These are phyloP conservation scores for Platycheirus rosarum DNA, from an alignment of 2,888 invertebrate genomes.

Conservation along the genomic window DNA sequence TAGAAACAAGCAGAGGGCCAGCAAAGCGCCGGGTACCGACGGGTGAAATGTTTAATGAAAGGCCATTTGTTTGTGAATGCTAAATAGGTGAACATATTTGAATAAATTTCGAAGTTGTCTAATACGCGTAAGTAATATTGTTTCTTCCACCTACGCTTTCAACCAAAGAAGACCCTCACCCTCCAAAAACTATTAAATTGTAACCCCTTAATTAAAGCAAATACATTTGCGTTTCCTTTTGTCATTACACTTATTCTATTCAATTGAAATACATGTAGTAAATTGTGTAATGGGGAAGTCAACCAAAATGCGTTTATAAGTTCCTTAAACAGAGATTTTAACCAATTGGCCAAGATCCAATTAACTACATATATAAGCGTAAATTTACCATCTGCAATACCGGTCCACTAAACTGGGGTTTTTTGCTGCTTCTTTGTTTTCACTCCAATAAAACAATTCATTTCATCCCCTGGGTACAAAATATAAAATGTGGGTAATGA, in stretches of 20 bases:
- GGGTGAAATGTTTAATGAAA: no score
- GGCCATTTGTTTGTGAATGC: no score
- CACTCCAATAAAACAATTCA: conserved; percentile 70
- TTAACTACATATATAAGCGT: conserved; percentile 61
- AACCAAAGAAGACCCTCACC: no score
- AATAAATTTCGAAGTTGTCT: no score
- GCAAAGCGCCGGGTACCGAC: no score
- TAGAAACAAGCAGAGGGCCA: no score
- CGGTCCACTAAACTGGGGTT: conserved; percentile 55
- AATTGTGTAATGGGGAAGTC: conserved; percentile 43
- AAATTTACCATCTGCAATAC: conserved; percentile 61
- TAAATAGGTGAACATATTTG: no score
- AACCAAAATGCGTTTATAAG: conserved; percentile 60
- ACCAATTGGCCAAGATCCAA: conserved; percentile 68
- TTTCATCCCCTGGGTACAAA: conserved; percentile 49
- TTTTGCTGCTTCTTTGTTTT: conserved; percentile 56
- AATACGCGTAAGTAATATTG: no score
- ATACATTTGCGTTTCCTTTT: conserved; percentile 68
- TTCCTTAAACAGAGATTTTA: conserved; percentile 60
- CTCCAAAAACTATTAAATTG: conserved; percentile 59
- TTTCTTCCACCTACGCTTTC: no score
- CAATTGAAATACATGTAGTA: conserved; percentile 3
- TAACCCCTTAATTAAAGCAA: conserved; percentile 68
- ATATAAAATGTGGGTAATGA: conserved; percentile 57
- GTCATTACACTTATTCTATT: conserved; percentile 59